Conservation (phyloP, 1,140 invertebrate species). For the Brachionus rubens region DNA sequence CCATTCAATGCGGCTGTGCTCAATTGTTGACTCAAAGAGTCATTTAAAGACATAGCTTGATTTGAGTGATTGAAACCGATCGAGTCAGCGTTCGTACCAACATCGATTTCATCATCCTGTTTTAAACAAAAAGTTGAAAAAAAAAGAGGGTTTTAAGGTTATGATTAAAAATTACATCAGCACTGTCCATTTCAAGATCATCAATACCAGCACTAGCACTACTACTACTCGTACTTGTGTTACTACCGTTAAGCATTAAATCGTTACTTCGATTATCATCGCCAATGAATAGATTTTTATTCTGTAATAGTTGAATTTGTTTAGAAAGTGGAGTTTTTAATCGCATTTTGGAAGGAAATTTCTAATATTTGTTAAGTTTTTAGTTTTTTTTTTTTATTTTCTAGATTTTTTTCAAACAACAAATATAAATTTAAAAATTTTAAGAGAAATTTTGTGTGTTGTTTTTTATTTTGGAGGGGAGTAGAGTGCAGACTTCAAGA, state of each 20-base stretch:
- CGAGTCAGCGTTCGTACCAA: slow-evolving; percentile 45
- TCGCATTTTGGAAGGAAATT: background rate
- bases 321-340: slow-evolving; percentile 31
- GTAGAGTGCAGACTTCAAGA: too few relatives aligned
- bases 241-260: slow-evolving; percentile 37
- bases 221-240: slow-evolving; percentile 30
- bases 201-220: slow-evolving; percentile 32
- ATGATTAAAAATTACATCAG: slow-evolving; percentile 4
- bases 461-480: too few relatives aligned
- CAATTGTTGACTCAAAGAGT: background rate
- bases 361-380: background rate
- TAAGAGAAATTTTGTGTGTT: too few relatives aligned
- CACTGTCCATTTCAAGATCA: slow-evolving; percentile 39
- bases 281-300: slow-evolving; percentile 26
- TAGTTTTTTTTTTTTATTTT: background rate
- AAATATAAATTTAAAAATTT: too few relatives aligned
- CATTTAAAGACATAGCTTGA: background rate
- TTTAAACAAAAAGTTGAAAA: background rate
- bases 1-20: slow-evolving; percentile 16
- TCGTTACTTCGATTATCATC: slow-evolving; percentile 31
- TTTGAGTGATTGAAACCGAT: background rate
- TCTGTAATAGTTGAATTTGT: slow-evolving; percentile 25
- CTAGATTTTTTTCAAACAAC: too few relatives aligned
- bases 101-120: slow-evolving; percentile 35
- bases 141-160: background rate